Evolutionary conservation across 2,113 vertebrate genomes (phyloP), one percentile per base, ranked within the genome.

Genomic region (Channa argus): DNA sequence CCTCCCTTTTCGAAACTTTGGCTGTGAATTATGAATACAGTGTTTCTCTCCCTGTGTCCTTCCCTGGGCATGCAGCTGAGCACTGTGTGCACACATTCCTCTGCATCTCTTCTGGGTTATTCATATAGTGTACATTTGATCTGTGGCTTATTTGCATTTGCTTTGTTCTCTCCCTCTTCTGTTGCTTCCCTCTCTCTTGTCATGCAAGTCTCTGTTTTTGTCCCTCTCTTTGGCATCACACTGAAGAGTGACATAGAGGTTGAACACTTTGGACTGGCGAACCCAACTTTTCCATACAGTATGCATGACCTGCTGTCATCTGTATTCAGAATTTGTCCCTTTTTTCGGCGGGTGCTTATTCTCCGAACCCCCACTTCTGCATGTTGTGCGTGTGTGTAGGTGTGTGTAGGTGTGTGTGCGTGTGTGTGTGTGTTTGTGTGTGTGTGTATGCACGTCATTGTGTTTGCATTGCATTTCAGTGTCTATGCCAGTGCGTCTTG

Each of bases 111-210:
- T 85, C 86, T 88, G 88, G 68, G 85, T 92, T 93, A 92, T 92
- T 92, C 91, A 90, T 91, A 81, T 79, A 80, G 76, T 71, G 70
- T 71, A 83, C 63, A 76, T 69, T 86, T 83, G 78, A 90, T 87
- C 79, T 86, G 77, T 54, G 60, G 50, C 62, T 15, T 65, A 90
- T 94, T 92, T 91, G 71, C 87, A 91, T 90, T 89, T 79, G 68
- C 81, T 92, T 92, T 92, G 85, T 92, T 91, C 88, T 85, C 13
- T 6, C 4, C 8, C 52, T 71, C 38, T 37, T 84, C 49, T 51
- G 0, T 15, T 60, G 13, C 55, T 37, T 52, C 55, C 46, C 51
- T 51, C 55, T 68, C 43, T 60, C 62, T 68, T 77, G 60, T 79
- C 76, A 58, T 24, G 51, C 53, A 60, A 24, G 24, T 24, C 49